Evolutionary conservation across 1,140 invertebrate genomes (phyloP), one percentile per base, ranked within the genome.

Genomic region (Drosophila triauraria): DNA sequence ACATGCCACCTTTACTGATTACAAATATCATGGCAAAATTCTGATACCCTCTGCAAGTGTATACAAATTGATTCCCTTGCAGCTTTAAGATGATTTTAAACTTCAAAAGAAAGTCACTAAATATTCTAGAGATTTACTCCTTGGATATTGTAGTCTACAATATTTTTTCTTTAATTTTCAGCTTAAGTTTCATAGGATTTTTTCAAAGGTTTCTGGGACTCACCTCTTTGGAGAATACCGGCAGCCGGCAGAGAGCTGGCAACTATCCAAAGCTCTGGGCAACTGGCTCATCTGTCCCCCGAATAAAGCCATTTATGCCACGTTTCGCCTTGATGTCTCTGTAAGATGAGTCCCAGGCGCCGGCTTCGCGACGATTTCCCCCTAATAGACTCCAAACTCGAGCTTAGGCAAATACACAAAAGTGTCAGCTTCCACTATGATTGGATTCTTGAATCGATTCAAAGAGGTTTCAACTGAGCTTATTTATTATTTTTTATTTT

Each of bases 321-420:
- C 35, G 35, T 38, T 38, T 38, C 35, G 4, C 4, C 1, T 7
- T 32, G 17, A 54, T 23, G 51, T 1, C 7, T 15, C 13, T 38
- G 51, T 54, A 54, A 54, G 51, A 35, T 23, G 51, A 54, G 20
- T 17, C 51, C 32, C 1, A 7, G 51, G 51, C 51, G 32, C 51
- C 32, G 51, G 17, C 51, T 38, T 17, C 51, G 23, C 27, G 50
- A 13, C 51, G 7, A 10, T 23, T 54, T 54, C 17, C 51, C 7
- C 4, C 13, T 13, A 54, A 54, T 2, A 5, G 17, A 17, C 17
- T 17, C 8, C 51, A 12, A 12, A 38, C 32, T 20, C n/a, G 7
- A 3, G 27, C 32, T 32, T 13, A 12, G n/a, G 5, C 5, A 32
- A 32, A 20, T 20, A 3, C 2, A 32, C 13, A 35, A 13, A 20